Evolutionary conservation across 2,797 vertebrate genomes (phyloP).

Genomic region (Perodicticus potto): DNA sequence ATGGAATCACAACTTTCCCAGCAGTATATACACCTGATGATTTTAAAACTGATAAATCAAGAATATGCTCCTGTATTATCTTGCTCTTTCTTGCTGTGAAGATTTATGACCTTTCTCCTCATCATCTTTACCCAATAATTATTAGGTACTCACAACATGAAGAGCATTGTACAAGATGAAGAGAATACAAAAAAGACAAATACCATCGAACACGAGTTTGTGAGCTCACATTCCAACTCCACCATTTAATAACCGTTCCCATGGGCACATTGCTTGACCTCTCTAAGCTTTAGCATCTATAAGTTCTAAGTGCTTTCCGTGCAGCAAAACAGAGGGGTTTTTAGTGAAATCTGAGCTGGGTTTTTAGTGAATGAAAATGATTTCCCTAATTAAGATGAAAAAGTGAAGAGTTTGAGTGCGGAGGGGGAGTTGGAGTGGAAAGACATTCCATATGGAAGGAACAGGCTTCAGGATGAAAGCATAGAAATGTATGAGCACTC

Average conservation of each 20-base stretch:
- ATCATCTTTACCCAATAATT: slow-evolving; percentile 5
- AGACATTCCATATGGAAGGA: neutral
- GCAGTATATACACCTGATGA: neutral
- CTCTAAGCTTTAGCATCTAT: neutral
- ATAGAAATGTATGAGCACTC: neutral
- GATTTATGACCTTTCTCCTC: slow-evolving; percentile 1
- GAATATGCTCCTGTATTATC: slow-evolving; percentile 26
- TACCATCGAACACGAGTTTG: neutral
- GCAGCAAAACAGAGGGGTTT: neutral
- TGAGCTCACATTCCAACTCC: slow-evolving; percentile 7
- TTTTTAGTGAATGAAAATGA: slow-evolving; percentile 55
- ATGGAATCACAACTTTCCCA: slow-evolving; percentile 30
- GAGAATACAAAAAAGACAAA: neutral
- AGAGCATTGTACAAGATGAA: neutral
- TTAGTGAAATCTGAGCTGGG: neutral
- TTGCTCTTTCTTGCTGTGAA: slow-evolving; percentile 50
- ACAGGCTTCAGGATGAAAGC: neutral
- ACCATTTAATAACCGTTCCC: neutral
- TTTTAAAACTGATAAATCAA: slow-evolving; percentile 14
- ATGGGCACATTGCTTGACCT: slow-evolving; percentile 20
- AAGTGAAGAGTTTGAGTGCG: neutral
- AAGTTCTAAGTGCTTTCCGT: neutral
- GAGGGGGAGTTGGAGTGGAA: neutral
- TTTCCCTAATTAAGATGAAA: slow-evolving; percentile 29
- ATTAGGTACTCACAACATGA: neutral